A percentile compares a stretch with the other conserved stretches of the same genome.
Conservation (phyloP, 2,888 invertebrate species). For the Trichogramma evanescens region DNA sequence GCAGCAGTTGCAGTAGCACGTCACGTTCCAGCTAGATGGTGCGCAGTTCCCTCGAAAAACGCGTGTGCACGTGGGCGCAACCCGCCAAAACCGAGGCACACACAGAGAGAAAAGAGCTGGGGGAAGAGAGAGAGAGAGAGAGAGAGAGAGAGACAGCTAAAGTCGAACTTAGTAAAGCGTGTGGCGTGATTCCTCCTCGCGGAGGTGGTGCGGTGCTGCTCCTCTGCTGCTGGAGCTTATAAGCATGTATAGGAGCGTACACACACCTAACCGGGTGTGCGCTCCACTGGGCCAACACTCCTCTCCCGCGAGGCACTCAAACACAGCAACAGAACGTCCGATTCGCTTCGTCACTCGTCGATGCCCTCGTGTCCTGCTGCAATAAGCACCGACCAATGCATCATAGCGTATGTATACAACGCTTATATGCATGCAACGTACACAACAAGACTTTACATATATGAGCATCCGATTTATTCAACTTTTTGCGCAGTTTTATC, state of each 20-base stretch:
- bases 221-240: constrained; percentile 27
- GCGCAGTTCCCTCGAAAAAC: constrained; percentile 41
- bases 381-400: background rate
- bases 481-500: too few relatives aligned
- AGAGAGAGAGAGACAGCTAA: too few relatives aligned
- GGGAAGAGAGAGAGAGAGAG: constrained; percentile 20
- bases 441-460: too few relatives aligned
- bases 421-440: too few relatives aligned
- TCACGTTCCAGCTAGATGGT: constrained; percentile 45
- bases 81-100: constrained; percentile 31
- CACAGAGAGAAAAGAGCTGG: constrained; percentile 46
- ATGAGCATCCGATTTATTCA: too few relatives aligned
- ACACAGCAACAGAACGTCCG: background rate
- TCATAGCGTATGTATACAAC: background rate
- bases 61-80: constrained; percentile 26
- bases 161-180: too few relatives aligned
- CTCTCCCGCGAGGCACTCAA: constrained; percentile 30
- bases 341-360: too few relatives aligned
- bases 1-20: too few relatives aligned
- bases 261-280: constrained; percentile 39
- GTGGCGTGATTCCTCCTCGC: constrained; percentile 41
- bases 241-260: constrained; percentile 22
- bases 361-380: too few relatives aligned
- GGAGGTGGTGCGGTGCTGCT: too few relatives aligned
- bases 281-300: constrained; percentile 47